phyloP scores from a whole-genome alignment of 2,888 invertebrate species.

The Molorchus minor region DNA sequence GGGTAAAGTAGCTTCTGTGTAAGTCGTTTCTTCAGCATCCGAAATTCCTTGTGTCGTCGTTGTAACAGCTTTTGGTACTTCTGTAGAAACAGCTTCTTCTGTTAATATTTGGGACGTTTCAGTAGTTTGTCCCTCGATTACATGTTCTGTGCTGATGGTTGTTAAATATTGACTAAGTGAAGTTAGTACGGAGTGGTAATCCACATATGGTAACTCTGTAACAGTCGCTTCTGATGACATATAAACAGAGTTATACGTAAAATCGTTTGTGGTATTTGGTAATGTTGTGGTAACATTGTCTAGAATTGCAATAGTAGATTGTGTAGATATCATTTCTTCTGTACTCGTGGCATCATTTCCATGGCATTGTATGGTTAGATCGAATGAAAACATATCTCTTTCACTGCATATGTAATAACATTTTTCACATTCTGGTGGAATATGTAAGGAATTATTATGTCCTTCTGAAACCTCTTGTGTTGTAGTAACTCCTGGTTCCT shows the following conservation, averaged over 20 bases:
- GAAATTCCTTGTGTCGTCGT: background rate
- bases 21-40: background rate
- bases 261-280: too few species aligned
- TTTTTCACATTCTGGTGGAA: slow-evolving; percentile 8
- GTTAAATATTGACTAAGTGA: too few species aligned
- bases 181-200: too few species aligned
- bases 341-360: slow-evolving; percentile 9
- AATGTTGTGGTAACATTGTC: too few species aligned
- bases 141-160: too few species aligned
- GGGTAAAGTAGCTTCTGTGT: background rate
- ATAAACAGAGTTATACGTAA: too few species aligned
- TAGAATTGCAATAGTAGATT: too few species aligned
- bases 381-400: slow-evolving; percentile 13
- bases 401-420: slow-evolving; percentile 33
- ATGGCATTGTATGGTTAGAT: slow-evolving; percentile 28
- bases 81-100: too few species aligned
- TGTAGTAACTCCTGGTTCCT: slow-evolving; percentile 19
- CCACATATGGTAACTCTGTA: too few species aligned
- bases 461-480: slow-evolving; percentile 9
- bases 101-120: too few species aligned
- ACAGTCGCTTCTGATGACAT: too few species aligned
- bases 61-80: background rate
- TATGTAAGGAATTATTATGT: background rate
- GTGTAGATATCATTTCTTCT: background rate
- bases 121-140: too few species aligned